Evolutionary conservation across 2,797 vertebrate genomes (phyloP), one percentile per base, ranked within the genome.

Genomic region (Gymnopithys bicolor): DNA sequence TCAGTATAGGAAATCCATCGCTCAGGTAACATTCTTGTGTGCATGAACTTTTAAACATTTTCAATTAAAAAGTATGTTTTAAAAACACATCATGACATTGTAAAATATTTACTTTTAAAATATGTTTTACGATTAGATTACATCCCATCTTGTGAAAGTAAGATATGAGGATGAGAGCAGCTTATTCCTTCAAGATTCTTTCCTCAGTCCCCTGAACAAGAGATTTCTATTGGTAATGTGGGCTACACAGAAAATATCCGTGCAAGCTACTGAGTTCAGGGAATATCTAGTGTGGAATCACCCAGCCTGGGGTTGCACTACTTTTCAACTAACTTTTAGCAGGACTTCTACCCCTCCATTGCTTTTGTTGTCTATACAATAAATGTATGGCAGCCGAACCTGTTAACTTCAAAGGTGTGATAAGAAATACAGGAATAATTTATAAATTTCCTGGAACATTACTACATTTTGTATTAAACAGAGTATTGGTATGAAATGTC

Each of bases 1-100:
- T 87, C 53, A 43, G 79, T 51, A 81, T 89, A 80, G 91, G 62
- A 94, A 94, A 81, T 90, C 68, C 75, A 69, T 90, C 46, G 58
- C 30, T 75, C 28, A 37, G n/a, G 60, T 76, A 89, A 63, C 1
- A 1, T 86, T 73, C 45, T 59, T 55, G 8, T 35, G n/a, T 51
- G 8, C n/a, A 37, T 39, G 46, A 80, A 70, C 21, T 32, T 83
- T 70, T 53, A 89, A 68, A 67, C 9, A 48, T 21, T 37, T 33
- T 74, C 28, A 41, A 2, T 58, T 83, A 68, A 35, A 70, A 89
- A 63, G 17, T 28, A 25, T 30, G 8, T 41, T 78, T 69, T 56
- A 25, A 83, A 93, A 81, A 78, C 60, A 8, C 12, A 41, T 78
- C 3, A 8, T 41, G 51, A 75, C 81, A 75, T 53, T 64, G 39